Evolutionary conservation across 2,888 invertebrate species (phyloP).

Genomic region (Bursaphelenchus okinawaensis): DNA sequence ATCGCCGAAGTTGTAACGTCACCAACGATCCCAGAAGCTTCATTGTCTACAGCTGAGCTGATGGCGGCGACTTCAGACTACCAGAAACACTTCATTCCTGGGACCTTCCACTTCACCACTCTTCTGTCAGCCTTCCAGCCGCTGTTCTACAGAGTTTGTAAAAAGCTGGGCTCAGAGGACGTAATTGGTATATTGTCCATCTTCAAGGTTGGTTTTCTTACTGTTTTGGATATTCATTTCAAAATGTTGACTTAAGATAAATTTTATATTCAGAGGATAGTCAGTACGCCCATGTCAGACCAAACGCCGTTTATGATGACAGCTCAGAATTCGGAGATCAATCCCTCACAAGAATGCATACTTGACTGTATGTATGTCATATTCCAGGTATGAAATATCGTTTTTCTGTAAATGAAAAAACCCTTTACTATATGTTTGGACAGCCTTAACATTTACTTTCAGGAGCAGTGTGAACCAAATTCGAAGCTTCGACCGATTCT

Average conservation of each 20-base stretch:
- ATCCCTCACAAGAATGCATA: slow-evolving; percentile 75
- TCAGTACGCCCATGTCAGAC: slow-evolving; percentile 76
- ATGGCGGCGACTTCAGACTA: not conserved
- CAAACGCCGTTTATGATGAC: slow-evolving; percentile 66
- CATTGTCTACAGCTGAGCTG: slow-evolving; percentile 9
- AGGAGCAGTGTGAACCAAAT: slow-evolving; percentile 24
- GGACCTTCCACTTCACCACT: slow-evolving; percentile 86
- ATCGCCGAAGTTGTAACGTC: slow-evolving; percentile 18
- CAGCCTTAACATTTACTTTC: not conserved
- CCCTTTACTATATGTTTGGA: too few relatives aligned
- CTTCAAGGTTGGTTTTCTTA: slow-evolving; percentile 17
- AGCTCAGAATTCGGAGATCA: slow-evolving; percentile 22
- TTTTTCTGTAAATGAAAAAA: too few relatives aligned
- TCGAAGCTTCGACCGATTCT: slow-evolving; percentile 39
- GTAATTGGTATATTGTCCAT: slow-evolving; percentile 18
- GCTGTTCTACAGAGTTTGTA: slow-evolving; percentile 65
- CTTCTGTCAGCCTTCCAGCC: slow-evolving; percentile 90
- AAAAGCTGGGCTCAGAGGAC: slow-evolving; percentile 22
- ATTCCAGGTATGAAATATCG: slow-evolving; percentile 76
- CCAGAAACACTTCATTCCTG: slow-evolving; percentile 70
- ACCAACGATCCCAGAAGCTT: slow-evolving; percentile 7
- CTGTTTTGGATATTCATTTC: slow-evolving; percentile 1
- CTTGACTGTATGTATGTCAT: slow-evolving; percentile 80
- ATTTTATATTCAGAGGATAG: slow-evolving; percentile 70
- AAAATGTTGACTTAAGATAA: not conserved